phyloP scores from a whole-genome alignment of 2,797 vertebrate species.

The Leucoraja ocellata region DNA sequence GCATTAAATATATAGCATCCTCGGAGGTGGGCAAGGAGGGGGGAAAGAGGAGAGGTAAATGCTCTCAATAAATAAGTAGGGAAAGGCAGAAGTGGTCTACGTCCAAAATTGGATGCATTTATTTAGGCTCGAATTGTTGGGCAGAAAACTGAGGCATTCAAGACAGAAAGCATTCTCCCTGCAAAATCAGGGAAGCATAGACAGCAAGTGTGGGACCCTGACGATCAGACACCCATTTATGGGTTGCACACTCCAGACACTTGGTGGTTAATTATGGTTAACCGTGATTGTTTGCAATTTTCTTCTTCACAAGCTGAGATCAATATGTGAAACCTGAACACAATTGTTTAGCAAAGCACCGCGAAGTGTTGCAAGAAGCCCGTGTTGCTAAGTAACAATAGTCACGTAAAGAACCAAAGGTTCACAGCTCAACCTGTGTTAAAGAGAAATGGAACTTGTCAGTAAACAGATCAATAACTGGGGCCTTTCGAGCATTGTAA shows the following conservation, averaged over 20 bases:
- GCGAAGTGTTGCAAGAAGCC: neutral
- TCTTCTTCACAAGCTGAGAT: neutral
- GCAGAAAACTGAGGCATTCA: neutral
- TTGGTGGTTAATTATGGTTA: neutral
- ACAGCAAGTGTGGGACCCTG: neutral
- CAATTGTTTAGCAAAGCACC: slow-evolving; percentile 15
- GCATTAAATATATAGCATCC: neutral
- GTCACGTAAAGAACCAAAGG: neutral
- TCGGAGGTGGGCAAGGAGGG: too few relatives aligned
- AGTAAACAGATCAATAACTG: slow-evolving; percentile 22
- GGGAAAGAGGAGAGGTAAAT: neutral
- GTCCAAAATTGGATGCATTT: neutral
- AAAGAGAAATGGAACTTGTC: slow-evolving; percentile 24
- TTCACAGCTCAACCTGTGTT: neutral
- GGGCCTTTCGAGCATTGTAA: neutral
- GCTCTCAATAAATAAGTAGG: neutral
- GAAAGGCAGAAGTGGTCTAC: neutral
- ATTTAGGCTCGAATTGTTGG: neutral
- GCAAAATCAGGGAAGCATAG: neutral
- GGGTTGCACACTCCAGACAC: neutral
- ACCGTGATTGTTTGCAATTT: neutral
- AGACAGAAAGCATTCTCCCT: too few relatives aligned
- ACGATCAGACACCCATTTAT: neutral
- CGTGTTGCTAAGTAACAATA: slow-evolving; percentile 13
- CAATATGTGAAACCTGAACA: slow-evolving; percentile 9